Percentiles rank a stretch among this genome's conserved stretches.
Conservation (phyloP, 2,113 vertebrate species). For the Tricholaema leucomelas region DNA sequence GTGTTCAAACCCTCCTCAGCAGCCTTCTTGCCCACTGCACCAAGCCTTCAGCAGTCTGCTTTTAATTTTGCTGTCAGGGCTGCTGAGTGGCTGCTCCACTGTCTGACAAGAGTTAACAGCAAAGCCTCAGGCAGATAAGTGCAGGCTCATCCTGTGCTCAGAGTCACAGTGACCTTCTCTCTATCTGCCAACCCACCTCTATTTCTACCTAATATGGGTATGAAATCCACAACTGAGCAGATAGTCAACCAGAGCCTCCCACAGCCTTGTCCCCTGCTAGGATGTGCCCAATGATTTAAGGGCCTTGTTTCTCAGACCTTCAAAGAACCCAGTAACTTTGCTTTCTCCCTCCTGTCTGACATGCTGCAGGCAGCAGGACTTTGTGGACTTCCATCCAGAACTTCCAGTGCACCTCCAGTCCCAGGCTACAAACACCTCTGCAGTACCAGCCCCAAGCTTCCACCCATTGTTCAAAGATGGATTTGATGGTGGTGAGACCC, state of each 20-base stretch:
- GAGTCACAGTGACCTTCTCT: slow-evolving; percentile 53
- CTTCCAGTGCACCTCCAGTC: not conserved
- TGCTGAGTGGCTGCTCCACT: not conserved
- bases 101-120: not conserved
- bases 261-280: not conserved
- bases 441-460: not conserved
- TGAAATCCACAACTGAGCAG: slow-evolving; percentile 32
- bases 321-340: not conserved
- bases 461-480: not conserved
- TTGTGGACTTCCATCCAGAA: not conserved
- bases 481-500: no score
- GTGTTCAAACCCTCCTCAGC: no score
- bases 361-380: not conserved
- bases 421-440: not conserved
- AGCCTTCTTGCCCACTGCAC: no score
- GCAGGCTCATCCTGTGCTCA: slow-evolving; percentile 5
- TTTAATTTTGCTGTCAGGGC: not conserved
- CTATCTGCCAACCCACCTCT: slow-evolving; percentile 54
- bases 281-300: slow-evolving; percentile 1
- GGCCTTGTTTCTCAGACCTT: not conserved
- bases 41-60: not conserved
- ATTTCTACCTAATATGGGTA: slow-evolving; percentile 62
- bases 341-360: not conserved
- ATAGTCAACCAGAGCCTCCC: slow-evolving; percentile 39
- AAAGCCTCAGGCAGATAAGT: not conserved